Evolutionary conservation across 2,113 vertebrate genomes (phyloP).

Genomic region (Probosciger aterrimus): DNA sequence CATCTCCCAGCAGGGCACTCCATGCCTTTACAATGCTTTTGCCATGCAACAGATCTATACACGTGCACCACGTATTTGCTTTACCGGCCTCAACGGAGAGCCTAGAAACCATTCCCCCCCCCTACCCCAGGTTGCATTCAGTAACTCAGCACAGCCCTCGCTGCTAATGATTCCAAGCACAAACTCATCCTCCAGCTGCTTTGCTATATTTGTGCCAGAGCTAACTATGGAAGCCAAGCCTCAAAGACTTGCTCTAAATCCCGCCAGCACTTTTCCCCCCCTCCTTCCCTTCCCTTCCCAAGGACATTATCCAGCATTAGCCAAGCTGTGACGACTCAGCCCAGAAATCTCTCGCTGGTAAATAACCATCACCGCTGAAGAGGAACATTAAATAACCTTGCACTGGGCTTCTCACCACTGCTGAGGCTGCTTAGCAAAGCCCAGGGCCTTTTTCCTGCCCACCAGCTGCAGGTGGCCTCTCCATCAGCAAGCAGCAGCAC

Average conservation of each 20-base stretch:
- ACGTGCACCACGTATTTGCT: fast-evolving
- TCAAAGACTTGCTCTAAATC: slow-evolving; percentile 26
- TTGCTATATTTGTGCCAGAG: slow-evolving; percentile 43
- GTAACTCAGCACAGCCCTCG: not conserved
- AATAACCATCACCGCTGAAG: slow-evolving; percentile 15
- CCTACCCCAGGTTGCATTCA: not conserved
- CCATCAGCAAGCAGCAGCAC: not conserved
- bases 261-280: not conserved
- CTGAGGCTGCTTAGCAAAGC: not conserved
- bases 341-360: slow-evolving; percentile 26
- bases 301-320: slow-evolving; percentile 21
- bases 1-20: not conserved
- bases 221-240: slow-evolving; percentile 27
- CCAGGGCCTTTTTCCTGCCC: not conserved
- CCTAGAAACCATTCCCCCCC: not conserved
- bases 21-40: not conserved
- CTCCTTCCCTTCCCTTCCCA: not conserved
- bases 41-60: not conserved
- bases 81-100: not conserved
- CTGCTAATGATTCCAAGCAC: slow-evolving; percentile 43
- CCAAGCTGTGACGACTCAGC: slow-evolving; percentile 34
- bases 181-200: slow-evolving; percentile 57
- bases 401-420: not conserved
- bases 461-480: not conserved
- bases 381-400: slow-evolving; percentile 4